Percentiles rank a stretch among this genome's conserved stretches.
Conservation (phyloP, 2,113 vertebrate genomes). For the Leptobrachium leishanense region DNA sequence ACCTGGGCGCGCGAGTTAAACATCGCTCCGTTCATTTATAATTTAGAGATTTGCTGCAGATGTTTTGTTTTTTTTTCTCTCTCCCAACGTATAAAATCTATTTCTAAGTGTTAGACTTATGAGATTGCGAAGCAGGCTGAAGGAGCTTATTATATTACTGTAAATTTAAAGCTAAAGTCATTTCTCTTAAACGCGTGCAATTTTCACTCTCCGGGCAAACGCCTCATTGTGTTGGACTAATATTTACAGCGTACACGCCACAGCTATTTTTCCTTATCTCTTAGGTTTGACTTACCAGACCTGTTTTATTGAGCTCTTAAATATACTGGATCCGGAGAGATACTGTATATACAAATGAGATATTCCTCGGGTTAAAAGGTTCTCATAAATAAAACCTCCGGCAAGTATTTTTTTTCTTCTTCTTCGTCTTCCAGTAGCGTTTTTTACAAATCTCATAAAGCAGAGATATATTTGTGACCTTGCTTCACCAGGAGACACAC, state of each 20-base stretch:
- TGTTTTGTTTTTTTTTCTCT: conserved; percentile 45
- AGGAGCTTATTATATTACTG: conserved; percentile 52
- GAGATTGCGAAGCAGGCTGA: conserved; percentile 48
- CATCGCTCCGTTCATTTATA: conserved; percentile 47
- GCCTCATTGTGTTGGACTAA: conserved; percentile 53
- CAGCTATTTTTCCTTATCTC: conserved; percentile 56
- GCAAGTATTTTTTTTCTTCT: background rate
- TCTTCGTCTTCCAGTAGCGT: conserved; percentile 38
- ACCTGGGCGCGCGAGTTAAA: conserved; percentile 21
- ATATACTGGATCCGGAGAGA: conserved; percentile 53
- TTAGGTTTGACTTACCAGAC: conserved; percentile 49
- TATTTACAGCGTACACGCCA: conserved; percentile 58
- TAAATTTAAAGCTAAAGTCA: conserved; percentile 61
- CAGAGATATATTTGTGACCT: conserved; percentile 55
- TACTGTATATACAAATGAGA: conserved; percentile 56
- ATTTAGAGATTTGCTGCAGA: conserved; percentile 54
- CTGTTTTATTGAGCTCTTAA: conserved; percentile 52
- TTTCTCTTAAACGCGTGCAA: conserved; percentile 66
- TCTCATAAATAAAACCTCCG: conserved; percentile 54
- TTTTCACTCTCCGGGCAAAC: conserved; percentile 62
- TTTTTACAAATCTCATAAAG: conserved; percentile 54
- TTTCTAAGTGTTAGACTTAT: conserved; percentile 57
- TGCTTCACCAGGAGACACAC: conserved; percentile 42
- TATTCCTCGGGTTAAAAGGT: conserved; percentile 55
- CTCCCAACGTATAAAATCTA: conserved; percentile 56